Evolutionary conservation across 2,113 vertebrate species (phyloP).

Genomic region (Platichthys flesus): DNA sequence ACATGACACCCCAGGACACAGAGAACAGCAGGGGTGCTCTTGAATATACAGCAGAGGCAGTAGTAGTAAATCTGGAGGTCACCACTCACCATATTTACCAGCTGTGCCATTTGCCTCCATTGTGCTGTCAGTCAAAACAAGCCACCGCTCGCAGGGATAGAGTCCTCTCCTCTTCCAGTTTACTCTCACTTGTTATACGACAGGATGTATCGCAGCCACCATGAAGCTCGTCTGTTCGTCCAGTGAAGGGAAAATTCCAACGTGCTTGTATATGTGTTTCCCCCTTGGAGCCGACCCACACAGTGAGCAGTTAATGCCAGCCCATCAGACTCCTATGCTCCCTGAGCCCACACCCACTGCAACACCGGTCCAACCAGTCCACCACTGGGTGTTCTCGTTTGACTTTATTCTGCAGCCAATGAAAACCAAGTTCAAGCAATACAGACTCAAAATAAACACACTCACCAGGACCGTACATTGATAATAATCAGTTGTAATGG

Average conservation of each 20-base stretch:
- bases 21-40: background rate
- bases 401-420: conserved; percentile 13
- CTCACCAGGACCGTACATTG: background rate
- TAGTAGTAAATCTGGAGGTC: conserved; percentile 6
- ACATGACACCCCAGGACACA: background rate
- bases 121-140: conserved; percentile 21
- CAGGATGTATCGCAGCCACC: background rate
- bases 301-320: conserved; percentile 17
- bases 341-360: conserved; percentile 75
- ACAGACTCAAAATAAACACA: background rate
- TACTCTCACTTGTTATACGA: background rate
- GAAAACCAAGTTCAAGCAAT: conserved; percentile 12
- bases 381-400: conserved; percentile 20
- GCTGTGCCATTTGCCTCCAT: conserved; percentile 68
- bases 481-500: background rate
- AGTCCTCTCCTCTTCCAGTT: conserved; percentile 9
- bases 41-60: fast-evolving
- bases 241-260: conserved; percentile 1
- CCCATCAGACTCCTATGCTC: conserved; percentile 11
- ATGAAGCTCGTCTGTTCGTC: conserved; percentile 6
- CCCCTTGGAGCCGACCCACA: conserved; percentile 20
- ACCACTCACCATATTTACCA: conserved; percentile 65
- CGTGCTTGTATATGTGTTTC: background rate
- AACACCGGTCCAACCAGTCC: conserved; percentile 78
- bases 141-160: background rate